Conservation (phyloP, 2,888 invertebrate species). For the Selenia dentaria region DNA sequence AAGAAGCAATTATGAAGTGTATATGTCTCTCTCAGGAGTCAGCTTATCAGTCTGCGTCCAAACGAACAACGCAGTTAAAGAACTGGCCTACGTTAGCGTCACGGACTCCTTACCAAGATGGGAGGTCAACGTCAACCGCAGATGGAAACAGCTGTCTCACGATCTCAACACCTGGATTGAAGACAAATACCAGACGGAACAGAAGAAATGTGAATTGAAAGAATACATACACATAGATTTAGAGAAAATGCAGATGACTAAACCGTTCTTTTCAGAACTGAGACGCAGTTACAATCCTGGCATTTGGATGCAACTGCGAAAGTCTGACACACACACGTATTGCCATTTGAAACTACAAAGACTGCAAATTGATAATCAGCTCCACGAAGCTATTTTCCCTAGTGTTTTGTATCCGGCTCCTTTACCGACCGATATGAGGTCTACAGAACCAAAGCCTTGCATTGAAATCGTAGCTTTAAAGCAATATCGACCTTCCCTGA, state of each 20-base stretch:
- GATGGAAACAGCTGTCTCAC: slow-evolving; percentile 91
- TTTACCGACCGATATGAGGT: slow-evolving; percentile 67
- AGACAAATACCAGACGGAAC: slow-evolving; percentile 89
- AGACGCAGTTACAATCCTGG: slow-evolving; percentile 90
- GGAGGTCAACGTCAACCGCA: slow-evolving; percentile 92
- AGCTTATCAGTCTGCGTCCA: slow-evolving; percentile 85
- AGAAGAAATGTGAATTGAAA: slow-evolving; percentile 89
- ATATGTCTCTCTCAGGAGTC: slow-evolving; percentile 88
- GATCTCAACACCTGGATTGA: slow-evolving; percentile 93
- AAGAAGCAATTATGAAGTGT: slow-evolving; percentile 87
- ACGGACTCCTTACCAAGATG: slow-evolving; percentile 90
- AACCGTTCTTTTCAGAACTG: slow-evolving; percentile 92
- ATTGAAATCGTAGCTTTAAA: slow-evolving; percentile 84
- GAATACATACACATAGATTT: slow-evolving; percentile 92
- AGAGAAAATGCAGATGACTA: slow-evolving; percentile 94
- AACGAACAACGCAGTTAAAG: slow-evolving; percentile 74
- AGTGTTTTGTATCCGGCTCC: slow-evolving; percentile 87
- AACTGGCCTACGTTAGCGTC: slow-evolving; percentile 88
- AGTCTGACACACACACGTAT: slow-evolving; percentile 88
- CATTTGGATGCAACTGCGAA: slow-evolving; percentile 89
- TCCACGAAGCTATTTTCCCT: slow-evolving; percentile 88
- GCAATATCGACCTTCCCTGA: slow-evolving; percentile 72
- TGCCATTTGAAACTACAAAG: slow-evolving; percentile 88
- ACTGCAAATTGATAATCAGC: slow-evolving; percentile 90
- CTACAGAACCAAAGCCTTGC: slow-evolving; percentile 79